Conservation (phyloP, 2,888 invertebrate genomes). For the Scaptomyza caliginosa region DNA sequence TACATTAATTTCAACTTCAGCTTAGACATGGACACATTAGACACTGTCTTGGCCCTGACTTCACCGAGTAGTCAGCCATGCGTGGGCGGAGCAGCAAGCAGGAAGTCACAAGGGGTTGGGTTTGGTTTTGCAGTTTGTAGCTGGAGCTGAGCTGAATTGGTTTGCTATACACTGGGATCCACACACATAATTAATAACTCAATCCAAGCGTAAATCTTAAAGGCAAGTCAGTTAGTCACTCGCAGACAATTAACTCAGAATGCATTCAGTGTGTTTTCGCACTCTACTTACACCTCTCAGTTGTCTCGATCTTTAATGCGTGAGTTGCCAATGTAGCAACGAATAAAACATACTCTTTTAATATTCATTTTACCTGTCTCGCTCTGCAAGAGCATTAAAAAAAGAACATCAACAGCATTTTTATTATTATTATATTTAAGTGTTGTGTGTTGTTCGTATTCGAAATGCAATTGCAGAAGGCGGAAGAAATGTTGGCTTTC, state of each 20-base stretch:
- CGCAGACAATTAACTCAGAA: conserved; percentile 8
- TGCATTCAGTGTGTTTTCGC: conserved; percentile 5
- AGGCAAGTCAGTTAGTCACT: not conserved
- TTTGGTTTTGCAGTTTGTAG: no score
- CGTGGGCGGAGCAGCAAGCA: conserved; percentile 24
- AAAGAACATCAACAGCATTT: not conserved
- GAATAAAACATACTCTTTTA: not conserved
- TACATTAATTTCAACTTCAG: conserved; percentile 59
- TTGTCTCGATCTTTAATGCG: conserved; percentile 35
- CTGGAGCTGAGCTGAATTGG: not conserved
- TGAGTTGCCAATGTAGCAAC: conserved; percentile 27
- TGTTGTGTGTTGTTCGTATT: conserved; percentile 30
- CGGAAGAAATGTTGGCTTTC: conserved; percentile 41
- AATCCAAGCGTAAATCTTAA: conserved; percentile 78
- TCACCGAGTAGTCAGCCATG: conserved; percentile 35
- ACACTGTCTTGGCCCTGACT: conserved; percentile 31
- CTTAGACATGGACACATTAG: conserved; percentile 50
- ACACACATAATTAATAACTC: conserved; percentile 78
- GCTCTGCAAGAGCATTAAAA: not conserved
- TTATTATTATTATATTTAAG: not conserved
- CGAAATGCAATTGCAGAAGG: conserved; percentile 47
- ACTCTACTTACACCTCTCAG: not conserved
- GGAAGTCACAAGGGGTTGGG: not conserved
- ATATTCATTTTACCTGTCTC: no score
- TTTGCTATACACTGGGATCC: not conserved